A percentile compares a stretch with the other conserved stretches of the same genome.
phyloP scores from a whole-genome alignment of 2,888 invertebrate species.

The Zhuqinia jingwanae region DNA sequence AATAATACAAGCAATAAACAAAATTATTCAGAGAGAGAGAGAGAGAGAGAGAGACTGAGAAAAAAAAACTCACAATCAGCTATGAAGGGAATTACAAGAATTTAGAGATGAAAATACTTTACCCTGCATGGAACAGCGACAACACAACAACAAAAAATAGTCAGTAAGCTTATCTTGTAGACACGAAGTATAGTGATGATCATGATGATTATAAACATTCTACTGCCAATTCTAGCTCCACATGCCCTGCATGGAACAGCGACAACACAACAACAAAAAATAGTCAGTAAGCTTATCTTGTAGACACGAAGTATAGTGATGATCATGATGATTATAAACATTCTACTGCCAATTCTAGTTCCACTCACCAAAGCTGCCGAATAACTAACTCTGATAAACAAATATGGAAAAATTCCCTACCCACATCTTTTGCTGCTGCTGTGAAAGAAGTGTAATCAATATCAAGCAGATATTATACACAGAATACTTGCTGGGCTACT shows the following conservation, averaged over 20 bases:
- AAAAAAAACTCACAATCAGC: neutral
- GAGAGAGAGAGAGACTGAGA: neutral
- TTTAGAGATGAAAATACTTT: constrained; percentile 27
- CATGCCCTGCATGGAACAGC: constrained; percentile 29
- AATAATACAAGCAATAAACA: constrained; percentile 33
- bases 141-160: constrained; percentile 2
- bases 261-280: neutral
- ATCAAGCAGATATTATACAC: neutral
- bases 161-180: constrained; percentile 45
- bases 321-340: constrained; percentile 28
- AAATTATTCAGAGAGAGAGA: constrained; percentile 45
- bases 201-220: constrained; percentile 31
- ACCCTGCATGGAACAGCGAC: neutral
- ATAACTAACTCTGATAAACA: constrained; percentile 57
- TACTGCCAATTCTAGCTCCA: constrained; percentile 44
- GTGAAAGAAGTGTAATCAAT: constrained; percentile 50
- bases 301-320: constrained; percentile 39
- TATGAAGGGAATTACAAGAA: constrained; percentile 41
- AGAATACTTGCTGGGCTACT: too few species aligned
- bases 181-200: constrained; percentile 41
- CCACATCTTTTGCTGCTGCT: constrained; percentile 5
- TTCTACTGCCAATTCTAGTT: constrained; percentile 42
- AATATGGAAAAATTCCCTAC: constrained; percentile 61
- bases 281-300: constrained; percentile 44
- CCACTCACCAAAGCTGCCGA: constrained; percentile 37